Conservation (phyloP, 2,888 invertebrate genomes). For the Amphimallon solstitiale region DNA sequence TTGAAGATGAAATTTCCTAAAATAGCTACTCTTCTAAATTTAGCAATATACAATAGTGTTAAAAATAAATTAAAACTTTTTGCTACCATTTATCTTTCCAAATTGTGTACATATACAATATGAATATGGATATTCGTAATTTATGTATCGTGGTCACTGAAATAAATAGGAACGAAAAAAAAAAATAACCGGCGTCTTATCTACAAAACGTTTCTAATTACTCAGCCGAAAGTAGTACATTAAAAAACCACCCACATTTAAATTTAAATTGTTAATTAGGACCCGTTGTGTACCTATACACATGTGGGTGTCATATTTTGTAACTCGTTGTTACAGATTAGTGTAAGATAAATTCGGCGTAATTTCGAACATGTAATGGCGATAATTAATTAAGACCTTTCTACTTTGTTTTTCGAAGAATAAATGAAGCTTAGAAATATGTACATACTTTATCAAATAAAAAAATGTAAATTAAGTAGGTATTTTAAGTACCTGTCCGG, state of each 20-base stretch:
- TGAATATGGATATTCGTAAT: too few species aligned
- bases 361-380: too few species aligned
- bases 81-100: conserved; percentile 1
- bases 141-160: conserved; percentile 4
- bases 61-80: too few species aligned
- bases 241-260: conserved; percentile 12
- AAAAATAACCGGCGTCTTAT: background rate
- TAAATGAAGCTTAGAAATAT: too few species aligned
- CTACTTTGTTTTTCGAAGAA: too few species aligned
- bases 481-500: too few species aligned
- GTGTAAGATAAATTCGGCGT: background rate
- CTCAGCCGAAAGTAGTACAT: background rate
- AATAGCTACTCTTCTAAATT: too few species aligned
- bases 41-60: too few species aligned
- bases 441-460: too few species aligned
- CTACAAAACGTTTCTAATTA: conserved; percentile 28
- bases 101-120: background rate
- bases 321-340: conserved; percentile 5
- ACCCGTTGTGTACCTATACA: background rate
- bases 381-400: too few species aligned
- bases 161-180: background rate
- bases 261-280: conserved; percentile 7
- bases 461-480: too few species aligned
- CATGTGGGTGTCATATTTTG: conserved; percentile 10
- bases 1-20: too few species aligned